A percentile compares a stretch with the other conserved stretches of the same genome.
Conservation (phyloP, 2,888 invertebrate species). For the Cheilosia scutellata region DNA sequence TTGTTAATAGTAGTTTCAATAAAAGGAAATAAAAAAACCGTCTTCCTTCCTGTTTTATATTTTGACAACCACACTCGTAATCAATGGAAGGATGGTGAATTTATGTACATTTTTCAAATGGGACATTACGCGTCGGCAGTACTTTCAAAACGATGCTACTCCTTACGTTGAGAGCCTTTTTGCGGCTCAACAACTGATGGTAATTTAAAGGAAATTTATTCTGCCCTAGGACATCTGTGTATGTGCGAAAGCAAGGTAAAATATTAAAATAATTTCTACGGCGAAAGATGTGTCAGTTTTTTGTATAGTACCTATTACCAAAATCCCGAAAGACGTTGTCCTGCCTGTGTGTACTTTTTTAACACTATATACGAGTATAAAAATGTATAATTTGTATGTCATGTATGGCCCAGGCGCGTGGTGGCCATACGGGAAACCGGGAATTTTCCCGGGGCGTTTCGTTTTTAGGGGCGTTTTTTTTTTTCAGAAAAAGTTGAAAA, state of each 20-base stretch:
- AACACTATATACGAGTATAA: too few species aligned
- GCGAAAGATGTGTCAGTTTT: too few species aligned
- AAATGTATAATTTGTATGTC: too few species aligned
- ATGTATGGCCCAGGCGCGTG: too few species aligned
- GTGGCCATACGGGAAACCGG: too few species aligned
- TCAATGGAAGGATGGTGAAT: conserved; percentile 2
- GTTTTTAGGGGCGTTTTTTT: too few species aligned
- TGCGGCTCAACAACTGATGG: neutral
- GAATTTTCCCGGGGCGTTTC: too few species aligned
- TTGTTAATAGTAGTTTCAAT: conserved; percentile 4
- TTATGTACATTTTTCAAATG: neutral
- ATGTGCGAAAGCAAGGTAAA: too few species aligned
- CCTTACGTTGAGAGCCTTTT: neutral
- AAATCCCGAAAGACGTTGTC: too few species aligned
- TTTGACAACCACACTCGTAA: neutral
- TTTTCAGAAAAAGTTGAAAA: too few species aligned
- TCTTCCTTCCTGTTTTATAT: conserved; percentile 10
- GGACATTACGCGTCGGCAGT: neutral
- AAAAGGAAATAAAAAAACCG: conserved; percentile 24
- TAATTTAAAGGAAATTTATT: neutral
- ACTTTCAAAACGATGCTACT: neutral
- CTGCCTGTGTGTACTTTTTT: too few species aligned
- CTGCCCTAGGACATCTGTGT: neutral
- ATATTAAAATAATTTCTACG: too few species aligned
- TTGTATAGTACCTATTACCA: neutral